A percentile compares a stretch with the other conserved stretches of the same genome.
Conservation (phyloP, 2,113 vertebrate species). For the Pseudorectes ferrugineus region DNA sequence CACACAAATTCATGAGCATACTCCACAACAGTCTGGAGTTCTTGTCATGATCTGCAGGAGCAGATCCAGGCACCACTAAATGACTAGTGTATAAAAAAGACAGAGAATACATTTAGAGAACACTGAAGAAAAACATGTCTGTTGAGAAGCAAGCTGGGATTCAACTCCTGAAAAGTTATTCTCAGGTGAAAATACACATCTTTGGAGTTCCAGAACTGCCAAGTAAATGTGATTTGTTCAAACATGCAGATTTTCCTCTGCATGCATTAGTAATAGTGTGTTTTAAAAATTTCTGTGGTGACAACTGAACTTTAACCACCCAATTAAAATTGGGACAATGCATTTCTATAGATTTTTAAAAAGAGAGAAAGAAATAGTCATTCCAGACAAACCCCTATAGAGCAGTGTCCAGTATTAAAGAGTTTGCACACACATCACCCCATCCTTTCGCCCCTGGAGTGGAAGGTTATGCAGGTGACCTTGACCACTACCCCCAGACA, state of each 20-base stretch:
- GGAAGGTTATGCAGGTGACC: background rate
- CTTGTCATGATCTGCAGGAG: background rate
- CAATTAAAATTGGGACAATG: background rate
- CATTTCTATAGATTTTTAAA: background rate
- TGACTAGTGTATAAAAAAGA: background rate
- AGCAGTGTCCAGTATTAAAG: background rate
- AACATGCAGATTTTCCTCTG: background rate
- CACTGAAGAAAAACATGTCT: background rate
- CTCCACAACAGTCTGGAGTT: background rate
- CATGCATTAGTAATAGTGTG: background rate
- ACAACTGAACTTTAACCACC: background rate
- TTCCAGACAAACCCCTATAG: background rate
- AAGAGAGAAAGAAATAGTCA: background rate
- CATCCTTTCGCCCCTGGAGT: rapidly evolving
- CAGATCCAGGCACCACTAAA: background rate
- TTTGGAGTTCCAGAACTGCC: background rate
- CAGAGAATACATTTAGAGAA: background rate
- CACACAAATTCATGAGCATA: background rate
- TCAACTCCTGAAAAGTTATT: background rate
- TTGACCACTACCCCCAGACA: background rate
- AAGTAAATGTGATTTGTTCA: background rate
- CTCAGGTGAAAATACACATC: background rate
- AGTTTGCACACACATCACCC: background rate
- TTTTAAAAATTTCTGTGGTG: background rate
- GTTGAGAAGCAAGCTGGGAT: background rate